Percentiles rank a stretch among this genome's conserved stretches.
Evolutionary conservation across 2,797 vertebrate genomes (phyloP).

Genomic region (Neopelma chrysocephalum): DNA sequence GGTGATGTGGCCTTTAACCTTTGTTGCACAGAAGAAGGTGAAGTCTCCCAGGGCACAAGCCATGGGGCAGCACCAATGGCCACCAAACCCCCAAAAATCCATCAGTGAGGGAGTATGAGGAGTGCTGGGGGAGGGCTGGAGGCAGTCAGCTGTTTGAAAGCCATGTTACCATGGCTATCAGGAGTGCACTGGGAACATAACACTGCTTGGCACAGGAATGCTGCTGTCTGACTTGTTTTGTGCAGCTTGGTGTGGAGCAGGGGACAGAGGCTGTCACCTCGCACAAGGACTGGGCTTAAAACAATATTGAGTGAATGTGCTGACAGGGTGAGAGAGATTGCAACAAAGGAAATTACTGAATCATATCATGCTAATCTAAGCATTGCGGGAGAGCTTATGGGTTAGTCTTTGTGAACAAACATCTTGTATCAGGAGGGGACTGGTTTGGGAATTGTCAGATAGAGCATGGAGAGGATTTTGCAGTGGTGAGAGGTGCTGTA

Average conservation of each 20-base stretch:
- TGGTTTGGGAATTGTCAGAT: not conserved
- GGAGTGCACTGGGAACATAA: not conserved
- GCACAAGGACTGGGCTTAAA: not conserved
- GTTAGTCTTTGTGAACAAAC: not conserved
- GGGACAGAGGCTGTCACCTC: not conserved
- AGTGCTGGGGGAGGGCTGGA: not conserved
- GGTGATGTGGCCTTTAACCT: not conserved
- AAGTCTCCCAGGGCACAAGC: not conserved
- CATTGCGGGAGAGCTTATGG: not conserved
- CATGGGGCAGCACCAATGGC: fast-evolving
- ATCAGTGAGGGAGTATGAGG: fast-evolving
- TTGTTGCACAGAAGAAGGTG: not conserved
- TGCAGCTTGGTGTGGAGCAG: not conserved
- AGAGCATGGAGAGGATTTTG: not conserved
- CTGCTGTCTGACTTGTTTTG: not conserved
- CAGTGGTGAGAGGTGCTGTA: not conserved
- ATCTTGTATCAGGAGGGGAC: not conserved
- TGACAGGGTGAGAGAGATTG: constrained; percentile 4
- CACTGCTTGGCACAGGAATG: not conserved
- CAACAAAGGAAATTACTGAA: constrained; percentile 33
- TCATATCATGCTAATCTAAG: not conserved
- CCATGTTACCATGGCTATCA: constrained; percentile 13
- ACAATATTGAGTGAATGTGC: not conserved
- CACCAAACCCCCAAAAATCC: not conserved
- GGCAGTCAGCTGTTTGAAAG: not conserved